Evolutionary conservation across 1,140 invertebrate genomes (phyloP).

Genomic region (Lanistes nyassanus): DNA sequence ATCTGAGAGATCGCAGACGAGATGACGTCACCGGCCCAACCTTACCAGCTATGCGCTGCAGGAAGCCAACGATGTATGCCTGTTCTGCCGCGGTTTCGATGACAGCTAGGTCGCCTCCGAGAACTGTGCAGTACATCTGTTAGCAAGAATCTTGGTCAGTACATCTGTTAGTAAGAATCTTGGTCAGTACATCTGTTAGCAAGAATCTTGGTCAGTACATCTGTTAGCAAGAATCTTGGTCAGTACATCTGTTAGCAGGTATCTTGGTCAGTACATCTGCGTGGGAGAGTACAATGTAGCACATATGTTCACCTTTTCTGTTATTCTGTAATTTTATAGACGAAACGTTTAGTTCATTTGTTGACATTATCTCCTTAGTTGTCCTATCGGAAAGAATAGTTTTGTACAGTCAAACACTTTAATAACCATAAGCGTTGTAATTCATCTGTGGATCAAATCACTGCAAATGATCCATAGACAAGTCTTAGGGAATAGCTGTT

Average conservation of each 20-base stretch:
- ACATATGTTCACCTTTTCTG: background rate
- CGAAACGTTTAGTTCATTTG: too few relatives aligned
- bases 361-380: too few relatives aligned
- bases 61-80: conserved; percentile 14
- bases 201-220: background rate
- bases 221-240: background rate
- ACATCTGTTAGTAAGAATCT: background rate
- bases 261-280: background rate
- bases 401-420: too few relatives aligned
- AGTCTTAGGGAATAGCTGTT: too few relatives aligned
- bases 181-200: background rate
- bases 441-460: too few relatives aligned
- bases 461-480: too few relatives aligned
- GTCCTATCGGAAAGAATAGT: too few relatives aligned
- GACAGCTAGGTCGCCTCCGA: conserved; percentile 14
- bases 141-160: background rate
- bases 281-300: background rate
- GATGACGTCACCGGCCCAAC: background rate
- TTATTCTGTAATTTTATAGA: too few relatives aligned
- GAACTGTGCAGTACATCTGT: conserved; percentile 22
- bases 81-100: conserved; percentile 13
- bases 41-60: conserved; percentile 9
- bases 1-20: background rate
- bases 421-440: too few relatives aligned
- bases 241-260: background rate